Base-by-base conservation (phyloP, 2,797 vertebrate genomes). In the Ibycter americanus region DNA sequence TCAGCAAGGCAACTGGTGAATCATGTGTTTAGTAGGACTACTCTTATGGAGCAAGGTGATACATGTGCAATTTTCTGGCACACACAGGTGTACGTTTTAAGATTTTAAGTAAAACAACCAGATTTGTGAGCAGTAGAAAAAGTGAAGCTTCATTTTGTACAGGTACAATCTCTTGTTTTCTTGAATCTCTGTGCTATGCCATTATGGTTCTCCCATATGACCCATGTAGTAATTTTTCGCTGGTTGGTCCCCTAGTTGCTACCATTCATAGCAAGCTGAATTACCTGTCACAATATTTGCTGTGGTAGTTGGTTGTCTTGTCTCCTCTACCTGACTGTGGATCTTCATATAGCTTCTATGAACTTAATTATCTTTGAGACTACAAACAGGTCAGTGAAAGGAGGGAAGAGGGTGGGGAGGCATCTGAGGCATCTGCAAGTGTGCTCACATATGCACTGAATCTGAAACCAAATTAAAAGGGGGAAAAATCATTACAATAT, bases 151-250 rank as follows among this genome's bases (percentile, higher is more conserved):
- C 11, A 3, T 87, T 94, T 81, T 0, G 0, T 61, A 8, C 11
- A 34, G 6, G 16, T 73, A 80, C 51, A 47, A 51, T 77, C 23
- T 13, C 23, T 73, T 18, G 17, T 58, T 20, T 65, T 26, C 26
- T 55, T 62, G 27, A 38, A 42, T 62, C 8, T 16, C 34, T 62
- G 1, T 0, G 0, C 12, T 61, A 0, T 79, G 51, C 36, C 21
- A 4, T 80, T 87, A 12, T 2, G 36, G 31, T 81, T 78, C 31
- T 62, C 23, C 23, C 2, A 0, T 21, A 15, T 76, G 17, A 73
- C 26, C 61, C 52, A 17, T 12, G 12, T 40, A 80, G 51, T 2
- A 6, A 2, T 76, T 84, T 79, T 82, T 87, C 42, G 21, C 22
- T 66, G 12, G 3, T 51, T 70, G 32, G 2, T 3, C 18, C 11